Conservation (phyloP, 2,797 vertebrate genomes). For the Sebastes kiyomatsui region DNA sequence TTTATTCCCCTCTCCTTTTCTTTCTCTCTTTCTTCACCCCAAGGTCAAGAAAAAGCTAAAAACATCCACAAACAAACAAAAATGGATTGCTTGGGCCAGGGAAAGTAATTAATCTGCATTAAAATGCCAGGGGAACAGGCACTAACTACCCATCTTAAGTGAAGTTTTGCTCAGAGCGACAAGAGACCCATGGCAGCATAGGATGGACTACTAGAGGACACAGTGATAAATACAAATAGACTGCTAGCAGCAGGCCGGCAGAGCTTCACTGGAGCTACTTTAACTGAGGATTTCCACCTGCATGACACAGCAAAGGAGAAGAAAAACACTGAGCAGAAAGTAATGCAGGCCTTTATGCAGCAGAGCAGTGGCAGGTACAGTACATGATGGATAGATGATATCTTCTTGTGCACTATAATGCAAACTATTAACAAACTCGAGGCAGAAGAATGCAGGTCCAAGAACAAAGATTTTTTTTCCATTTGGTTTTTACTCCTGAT, state of each 20-base stretch:
- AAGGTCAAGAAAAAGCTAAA: slow-evolving; percentile 88
- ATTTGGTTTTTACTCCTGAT: not conserved
- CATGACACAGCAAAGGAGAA: not conserved
- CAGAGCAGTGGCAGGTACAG: not conserved
- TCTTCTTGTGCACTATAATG: not conserved
- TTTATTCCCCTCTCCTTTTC: slow-evolving; percentile 43
- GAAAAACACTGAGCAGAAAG: not conserved
- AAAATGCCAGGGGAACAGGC: slow-evolving; percentile 76
- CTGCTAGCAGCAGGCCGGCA: slow-evolving; percentile 16
- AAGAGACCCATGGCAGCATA: slow-evolving; percentile 52
- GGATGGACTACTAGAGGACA: slow-evolving; percentile 57
- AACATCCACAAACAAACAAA: slow-evolving; percentile 89
- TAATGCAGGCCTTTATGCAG: not conserved
- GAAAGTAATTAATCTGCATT: slow-evolving; percentile 90
- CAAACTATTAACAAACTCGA: not conserved
- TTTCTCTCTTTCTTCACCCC: slow-evolving; percentile 81
- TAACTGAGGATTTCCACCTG: not conserved
- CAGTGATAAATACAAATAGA: slow-evolving; percentile 55
- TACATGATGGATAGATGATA: not conserved
- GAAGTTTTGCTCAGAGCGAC: slow-evolving; percentile 64
- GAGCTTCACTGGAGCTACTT: not conserved
- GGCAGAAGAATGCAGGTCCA: not conserved
- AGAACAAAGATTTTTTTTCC: not conserved
- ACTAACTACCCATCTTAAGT: slow-evolving; percentile 69
- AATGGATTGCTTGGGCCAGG: slow-evolving; percentile 83